A percentile compares a stretch with the other conserved stretches of the same genome.
Evolutionary conservation across 2,888 invertebrate genomes (phyloP).

Genomic region (Catonia carolina): DNA sequence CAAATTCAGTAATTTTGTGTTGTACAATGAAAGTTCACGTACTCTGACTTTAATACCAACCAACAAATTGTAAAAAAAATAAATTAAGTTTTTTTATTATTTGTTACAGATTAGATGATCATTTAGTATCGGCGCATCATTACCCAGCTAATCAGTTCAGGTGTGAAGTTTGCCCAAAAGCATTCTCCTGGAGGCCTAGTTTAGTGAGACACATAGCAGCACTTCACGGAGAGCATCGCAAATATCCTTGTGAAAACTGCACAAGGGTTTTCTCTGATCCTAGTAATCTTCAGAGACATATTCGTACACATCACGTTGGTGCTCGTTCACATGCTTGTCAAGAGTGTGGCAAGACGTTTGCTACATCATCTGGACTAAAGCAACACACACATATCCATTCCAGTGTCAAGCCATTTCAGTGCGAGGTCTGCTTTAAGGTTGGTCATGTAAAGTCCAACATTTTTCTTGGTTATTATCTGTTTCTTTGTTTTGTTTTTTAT

Average conservation of each 20-base stretch:
- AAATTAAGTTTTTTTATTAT: slow-evolving; percentile 22
- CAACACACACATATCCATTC: slow-evolving; percentile 99
- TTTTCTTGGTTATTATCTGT: no score
- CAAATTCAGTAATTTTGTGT: no score
- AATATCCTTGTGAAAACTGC: slow-evolving; percentile 90
- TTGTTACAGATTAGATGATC: slow-evolving; percentile 72
- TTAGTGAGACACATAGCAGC: slow-evolving; percentile 76
- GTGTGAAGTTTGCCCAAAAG: slow-evolving; percentile 78
- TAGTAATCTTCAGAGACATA: slow-evolving; percentile 93
- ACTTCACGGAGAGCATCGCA: slow-evolving; percentile 72
- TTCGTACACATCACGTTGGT: slow-evolving; percentile 90
- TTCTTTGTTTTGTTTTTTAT: no score
- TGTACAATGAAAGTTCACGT: no score
- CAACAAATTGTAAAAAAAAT: no score
- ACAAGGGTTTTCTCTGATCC: slow-evolving; percentile 92
- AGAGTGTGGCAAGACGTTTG: slow-evolving; percentile 98
- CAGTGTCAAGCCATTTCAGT: slow-evolving; percentile 95
- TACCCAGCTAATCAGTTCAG: slow-evolving; percentile 70
- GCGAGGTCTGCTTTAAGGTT: slow-evolving; percentile 91
- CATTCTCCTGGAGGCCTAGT: slow-evolving; percentile 74
- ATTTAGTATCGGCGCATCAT: slow-evolving; percentile 69
- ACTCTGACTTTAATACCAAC: no score
- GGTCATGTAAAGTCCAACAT: slow-evolving; percentile 34
- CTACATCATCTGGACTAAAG: slow-evolving; percentile 94
- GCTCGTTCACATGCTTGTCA: slow-evolving; percentile 95